Conservation (phyloP, 2,797 vertebrate species). For the Enteromius mattozi region DNA sequence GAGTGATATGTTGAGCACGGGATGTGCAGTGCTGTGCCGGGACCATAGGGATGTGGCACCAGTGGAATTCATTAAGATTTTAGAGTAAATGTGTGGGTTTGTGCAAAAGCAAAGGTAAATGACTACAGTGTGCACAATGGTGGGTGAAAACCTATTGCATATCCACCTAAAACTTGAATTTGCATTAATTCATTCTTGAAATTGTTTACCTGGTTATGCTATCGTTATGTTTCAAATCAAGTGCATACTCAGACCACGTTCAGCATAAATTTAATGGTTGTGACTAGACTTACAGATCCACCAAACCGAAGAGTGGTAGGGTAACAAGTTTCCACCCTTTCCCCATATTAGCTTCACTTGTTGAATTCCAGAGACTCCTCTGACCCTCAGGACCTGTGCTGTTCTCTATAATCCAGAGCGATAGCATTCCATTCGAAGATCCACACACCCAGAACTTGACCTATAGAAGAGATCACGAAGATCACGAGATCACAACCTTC, state of each 20-base stretch:
- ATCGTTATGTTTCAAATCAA: background rate
- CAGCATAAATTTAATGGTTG: constrained; percentile 26
- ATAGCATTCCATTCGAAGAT: constrained; percentile 82
- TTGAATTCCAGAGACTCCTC: constrained; percentile 83
- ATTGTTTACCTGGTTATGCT: constrained; percentile 7
- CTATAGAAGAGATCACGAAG: constrained; percentile 68
- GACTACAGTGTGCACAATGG: constrained; percentile 12
- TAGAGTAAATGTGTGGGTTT: constrained; percentile 57
- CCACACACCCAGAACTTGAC: constrained; percentile 90
- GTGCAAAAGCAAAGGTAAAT: constrained; percentile 64
- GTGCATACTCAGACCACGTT: background rate
- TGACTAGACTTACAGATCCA: constrained; percentile 84
- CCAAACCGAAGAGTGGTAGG: constrained; percentile 85
- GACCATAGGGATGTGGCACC: constrained; percentile 57
- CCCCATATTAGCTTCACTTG: constrained; percentile 72
- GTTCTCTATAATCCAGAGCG: constrained; percentile 88
- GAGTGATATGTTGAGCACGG: constrained; percentile 56
- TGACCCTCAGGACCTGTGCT: constrained; percentile 86
- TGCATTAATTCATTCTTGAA: background rate
- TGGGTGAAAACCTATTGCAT: background rate
- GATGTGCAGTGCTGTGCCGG: constrained; percentile 50
- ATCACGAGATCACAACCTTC: no score
- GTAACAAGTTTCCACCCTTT: constrained; percentile 84
- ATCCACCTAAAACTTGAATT: background rate
- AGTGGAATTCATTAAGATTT: constrained; percentile 73